These are phyloP conservation scores for Diplazon laetatorius DNA, from an alignment of 2,888 invertebrate species.

Conservation along the genomic window DNA sequence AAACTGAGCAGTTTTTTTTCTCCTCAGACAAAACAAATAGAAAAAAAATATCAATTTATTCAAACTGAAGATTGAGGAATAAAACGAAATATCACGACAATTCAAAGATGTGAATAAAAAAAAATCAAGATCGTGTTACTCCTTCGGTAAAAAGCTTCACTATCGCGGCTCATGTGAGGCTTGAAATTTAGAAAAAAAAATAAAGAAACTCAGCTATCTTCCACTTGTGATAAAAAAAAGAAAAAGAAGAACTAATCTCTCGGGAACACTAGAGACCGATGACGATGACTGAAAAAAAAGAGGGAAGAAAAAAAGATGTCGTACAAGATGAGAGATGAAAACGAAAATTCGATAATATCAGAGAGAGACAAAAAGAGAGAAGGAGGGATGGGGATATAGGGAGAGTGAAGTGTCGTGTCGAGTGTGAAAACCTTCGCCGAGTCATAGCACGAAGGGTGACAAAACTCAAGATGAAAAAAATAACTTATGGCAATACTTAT, in stretches of 20 bases:
- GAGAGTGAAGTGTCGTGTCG: slow-evolving; percentile 46
- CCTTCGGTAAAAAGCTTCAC: too few species aligned
- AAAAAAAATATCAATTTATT: too few species aligned
- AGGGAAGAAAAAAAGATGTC: slow-evolving; percentile 5
- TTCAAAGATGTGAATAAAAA: too few species aligned
- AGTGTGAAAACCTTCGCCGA: slow-evolving; percentile 46
- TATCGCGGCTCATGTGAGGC: too few species aligned
- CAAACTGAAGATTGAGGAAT: too few species aligned
- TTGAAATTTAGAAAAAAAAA: too few species aligned
- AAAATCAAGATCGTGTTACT: too few species aligned
- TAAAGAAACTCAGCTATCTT: too few species aligned
- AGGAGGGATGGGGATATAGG: background rate
- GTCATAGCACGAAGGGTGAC: slow-evolving; percentile 30
- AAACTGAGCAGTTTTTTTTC: too few species aligned
- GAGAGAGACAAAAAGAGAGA: slow-evolving; percentile 4
- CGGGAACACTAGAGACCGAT: background rate
- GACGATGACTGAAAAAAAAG: slow-evolving; percentile 1
- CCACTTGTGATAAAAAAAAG: background rate
- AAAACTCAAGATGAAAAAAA: slow-evolving; percentile 42
- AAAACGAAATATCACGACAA: too few species aligned
- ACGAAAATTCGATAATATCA: slow-evolving; percentile 39
- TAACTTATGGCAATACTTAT: slow-evolving; percentile 38
- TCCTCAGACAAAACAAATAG: too few species aligned
- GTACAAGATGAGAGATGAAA: slow-evolving; percentile 32
- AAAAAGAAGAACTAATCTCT: too few species aligned